Evolutionary conservation across 2,113 vertebrate genomes (phyloP).

Genomic region (Trematocara marginatum): DNA sequence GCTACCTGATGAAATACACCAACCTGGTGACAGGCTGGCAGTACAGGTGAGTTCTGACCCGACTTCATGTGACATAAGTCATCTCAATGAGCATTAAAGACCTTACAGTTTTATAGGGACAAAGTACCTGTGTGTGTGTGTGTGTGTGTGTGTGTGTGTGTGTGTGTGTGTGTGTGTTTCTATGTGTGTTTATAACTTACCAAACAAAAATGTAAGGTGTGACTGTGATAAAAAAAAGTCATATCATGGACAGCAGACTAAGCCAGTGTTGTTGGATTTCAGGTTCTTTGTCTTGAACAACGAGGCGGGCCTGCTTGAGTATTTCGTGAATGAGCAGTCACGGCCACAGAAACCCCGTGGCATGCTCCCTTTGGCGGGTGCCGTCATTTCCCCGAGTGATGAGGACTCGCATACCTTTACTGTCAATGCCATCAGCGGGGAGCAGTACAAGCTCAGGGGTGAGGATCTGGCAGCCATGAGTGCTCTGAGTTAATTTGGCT

Average conservation of each 20-base stretch:
- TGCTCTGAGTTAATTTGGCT: background rate
- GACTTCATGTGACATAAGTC: background rate
- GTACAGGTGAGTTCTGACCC: slow-evolving; percentile 79
- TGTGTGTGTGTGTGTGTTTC: background rate
- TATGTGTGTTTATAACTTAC: background rate
- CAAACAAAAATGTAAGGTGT: background rate
- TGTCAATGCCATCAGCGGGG: slow-evolving; percentile 94
- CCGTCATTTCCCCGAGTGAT: slow-evolving; percentile 97
- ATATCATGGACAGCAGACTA: background rate
- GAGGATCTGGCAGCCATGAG: background rate
- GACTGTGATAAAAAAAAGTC: background rate
- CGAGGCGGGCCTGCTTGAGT: slow-evolving; percentile 92
- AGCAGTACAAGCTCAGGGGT: slow-evolving; percentile 98
- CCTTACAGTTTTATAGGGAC: background rate
- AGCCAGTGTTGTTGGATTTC: background rate
- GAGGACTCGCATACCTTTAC: slow-evolving; percentile 98
- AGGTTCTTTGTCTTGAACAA: slow-evolving; percentile 98
- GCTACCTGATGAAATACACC: slow-evolving; percentile 98
- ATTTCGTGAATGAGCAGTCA: slow-evolving; percentile 96
- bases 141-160: background rate
- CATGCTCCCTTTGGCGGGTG: slow-evolving; percentile 88
- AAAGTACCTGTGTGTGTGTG: background rate
- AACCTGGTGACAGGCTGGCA: slow-evolving; percentile 99
- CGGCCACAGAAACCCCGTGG: slow-evolving; percentile 91
- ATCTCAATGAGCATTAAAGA: background rate